Evolutionary conservation across 2,797 vertebrate genomes (phyloP).

Genomic region (Choloepus didactylus): DNA sequence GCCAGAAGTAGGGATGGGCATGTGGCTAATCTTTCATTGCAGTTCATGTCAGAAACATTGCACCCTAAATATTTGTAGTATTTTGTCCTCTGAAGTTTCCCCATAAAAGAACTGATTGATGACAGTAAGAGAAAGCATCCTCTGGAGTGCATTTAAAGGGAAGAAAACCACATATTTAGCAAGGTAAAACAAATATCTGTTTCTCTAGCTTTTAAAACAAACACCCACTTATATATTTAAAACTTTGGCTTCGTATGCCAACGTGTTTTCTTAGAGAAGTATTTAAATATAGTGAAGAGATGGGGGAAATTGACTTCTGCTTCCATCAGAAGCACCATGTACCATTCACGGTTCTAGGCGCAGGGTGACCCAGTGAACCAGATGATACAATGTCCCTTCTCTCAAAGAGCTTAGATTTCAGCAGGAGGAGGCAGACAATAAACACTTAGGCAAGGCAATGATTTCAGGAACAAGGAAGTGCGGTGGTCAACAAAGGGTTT

Average conservation of each 20-base stretch:
- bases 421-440: not conserved
- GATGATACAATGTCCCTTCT: not conserved
- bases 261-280: not conserved
- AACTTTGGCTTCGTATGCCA: not conserved
- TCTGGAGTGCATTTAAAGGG: not conserved
- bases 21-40: not conserved
- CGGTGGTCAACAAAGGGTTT: not conserved
- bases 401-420: not conserved
- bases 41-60: slow-evolving; percentile 4
- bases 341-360: not conserved
- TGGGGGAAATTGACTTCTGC: not conserved
- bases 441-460: slow-evolving; percentile 4
- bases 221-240: slow-evolving; percentile 23
- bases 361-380: not conserved
- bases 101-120: slow-evolving; percentile 14
- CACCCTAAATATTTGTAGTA: not conserved
- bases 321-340: not conserved
- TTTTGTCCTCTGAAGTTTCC: not conserved
- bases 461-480: slow-evolving; percentile 17
- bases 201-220: slow-evolving; percentile 57
- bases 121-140: slow-evolving; percentile 13
- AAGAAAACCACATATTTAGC: slow-evolving; percentile 47
- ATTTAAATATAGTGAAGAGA: not conserved
- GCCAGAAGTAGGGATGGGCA: too few species aligned
- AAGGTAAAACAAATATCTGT: slow-evolving; percentile 31